These are phyloP conservation scores for Thaumetopoea pityocampa DNA, from an alignment of 1,140 invertebrate genomes.

Conservation along the genomic window DNA sequence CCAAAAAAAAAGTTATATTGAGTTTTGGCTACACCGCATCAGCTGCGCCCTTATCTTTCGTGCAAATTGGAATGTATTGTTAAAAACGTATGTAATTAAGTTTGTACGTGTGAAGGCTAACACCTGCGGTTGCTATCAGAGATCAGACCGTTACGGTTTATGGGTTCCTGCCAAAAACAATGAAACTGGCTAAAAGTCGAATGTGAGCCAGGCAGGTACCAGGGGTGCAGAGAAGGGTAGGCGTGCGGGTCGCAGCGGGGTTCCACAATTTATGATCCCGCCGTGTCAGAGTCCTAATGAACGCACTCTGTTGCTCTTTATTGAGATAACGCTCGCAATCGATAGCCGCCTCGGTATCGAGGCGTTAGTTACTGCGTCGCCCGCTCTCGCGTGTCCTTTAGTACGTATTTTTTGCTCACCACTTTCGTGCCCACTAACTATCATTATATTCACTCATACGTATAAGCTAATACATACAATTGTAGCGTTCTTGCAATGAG, in stretches of 20 bases:
- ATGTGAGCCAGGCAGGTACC: constrained; percentile 62
- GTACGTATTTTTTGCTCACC: constrained; percentile 46
- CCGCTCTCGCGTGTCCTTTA: constrained; percentile 62
- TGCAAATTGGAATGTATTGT: constrained; percentile 50
- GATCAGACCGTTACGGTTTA: constrained; percentile 63
- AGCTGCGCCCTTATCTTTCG: constrained; percentile 46
- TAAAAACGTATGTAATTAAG: constrained; percentile 63
- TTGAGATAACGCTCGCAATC: constrained; percentile 71
- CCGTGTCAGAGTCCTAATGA: constrained; percentile 73
- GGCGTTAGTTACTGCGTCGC: constrained; percentile 64
- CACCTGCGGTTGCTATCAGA: constrained; percentile 61
- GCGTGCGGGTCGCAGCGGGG: constrained; percentile 59
- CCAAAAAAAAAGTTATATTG: constrained; percentile 29
- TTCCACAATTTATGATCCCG: constrained; percentile 71
- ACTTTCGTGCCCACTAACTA: constrained; percentile 56
- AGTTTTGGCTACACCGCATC: constrained; percentile 40
- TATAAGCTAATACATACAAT: constrained; percentile 52
- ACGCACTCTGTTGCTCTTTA: constrained; percentile 71
- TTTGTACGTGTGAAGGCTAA: constrained; percentile 59
- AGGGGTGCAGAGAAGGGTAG: constrained; percentile 42
- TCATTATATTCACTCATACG: constrained; percentile 45
- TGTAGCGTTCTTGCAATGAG: constrained; percentile 32
- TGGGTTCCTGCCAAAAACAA: constrained; percentile 66
- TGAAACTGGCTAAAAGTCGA: constrained; percentile 68
- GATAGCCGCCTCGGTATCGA: constrained; percentile 45